phyloP scores from a whole-genome alignment of 2,113 vertebrate genomes.

The Vidua chalybeata region DNA sequence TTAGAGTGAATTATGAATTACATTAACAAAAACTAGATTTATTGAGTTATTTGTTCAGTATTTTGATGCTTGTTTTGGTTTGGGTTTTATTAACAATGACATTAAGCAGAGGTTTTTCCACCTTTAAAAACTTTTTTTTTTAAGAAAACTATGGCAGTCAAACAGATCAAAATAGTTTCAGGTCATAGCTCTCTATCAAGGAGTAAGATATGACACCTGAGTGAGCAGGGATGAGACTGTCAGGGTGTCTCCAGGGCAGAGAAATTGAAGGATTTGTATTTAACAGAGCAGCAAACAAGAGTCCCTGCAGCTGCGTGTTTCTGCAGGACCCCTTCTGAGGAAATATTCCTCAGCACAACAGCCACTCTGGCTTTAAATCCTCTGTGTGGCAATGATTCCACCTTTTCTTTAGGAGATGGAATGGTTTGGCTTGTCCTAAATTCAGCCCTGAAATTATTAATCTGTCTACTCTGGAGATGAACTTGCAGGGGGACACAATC shows the following conservation, averaged over 20 bases:
- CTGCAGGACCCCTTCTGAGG: background rate
- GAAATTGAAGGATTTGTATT: background rate
- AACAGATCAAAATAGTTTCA: background rate
- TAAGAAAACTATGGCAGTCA: background rate
- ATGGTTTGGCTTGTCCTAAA: background rate
- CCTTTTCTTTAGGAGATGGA: background rate
- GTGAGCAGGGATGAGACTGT: background rate
- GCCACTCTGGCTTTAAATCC: background rate
- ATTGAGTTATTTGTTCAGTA: background rate
- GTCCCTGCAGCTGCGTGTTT: background rate
- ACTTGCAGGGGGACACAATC: background rate
- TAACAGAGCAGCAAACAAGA: background rate
- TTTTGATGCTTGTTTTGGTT: background rate
- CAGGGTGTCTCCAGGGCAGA: background rate
- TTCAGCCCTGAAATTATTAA: background rate
- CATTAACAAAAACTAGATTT: background rate
- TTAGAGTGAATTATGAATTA: background rate
- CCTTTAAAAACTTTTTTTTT: background rate
- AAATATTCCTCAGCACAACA: background rate
- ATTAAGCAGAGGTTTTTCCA: background rate
- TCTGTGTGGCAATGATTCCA: background rate
- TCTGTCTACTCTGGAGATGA: background rate
- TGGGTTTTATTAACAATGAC: rapidly evolving
- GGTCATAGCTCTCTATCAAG: background rate
- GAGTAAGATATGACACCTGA: background rate